These are phyloP conservation scores for Diogma glabrata DNA, from an alignment of 2,888 invertebrate species.

Conservation along the genomic window DNA sequence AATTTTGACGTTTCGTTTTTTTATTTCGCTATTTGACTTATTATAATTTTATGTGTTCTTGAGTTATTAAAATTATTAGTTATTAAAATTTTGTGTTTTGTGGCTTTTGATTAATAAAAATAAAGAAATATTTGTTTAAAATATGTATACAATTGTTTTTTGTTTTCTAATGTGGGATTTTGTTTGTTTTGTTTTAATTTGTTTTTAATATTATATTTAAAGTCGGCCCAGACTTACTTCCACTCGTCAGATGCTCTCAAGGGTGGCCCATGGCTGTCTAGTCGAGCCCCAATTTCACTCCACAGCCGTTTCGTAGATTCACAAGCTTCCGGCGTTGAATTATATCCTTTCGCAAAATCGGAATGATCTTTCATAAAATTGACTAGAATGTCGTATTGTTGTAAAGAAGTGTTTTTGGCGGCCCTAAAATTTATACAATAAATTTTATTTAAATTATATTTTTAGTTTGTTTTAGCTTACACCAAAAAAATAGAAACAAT, in stretches of 20 bases:
- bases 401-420: background rate
- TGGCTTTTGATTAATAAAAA: too few relatives aligned
- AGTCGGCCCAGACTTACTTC: background rate
- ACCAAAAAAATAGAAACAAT: too few relatives aligned
- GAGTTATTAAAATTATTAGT: too few relatives aligned
- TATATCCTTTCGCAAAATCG: background rate
- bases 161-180: too few relatives aligned
- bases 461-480: too few relatives aligned
- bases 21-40: too few relatives aligned
- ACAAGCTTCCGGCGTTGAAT: background rate
- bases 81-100: too few relatives aligned
- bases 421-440: background rate
- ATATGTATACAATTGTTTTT: too few relatives aligned
- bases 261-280: background rate
- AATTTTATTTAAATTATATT: too few relatives aligned
- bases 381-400: background rate
- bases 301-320: background rate
- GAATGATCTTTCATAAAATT: background rate
- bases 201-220: background rate
- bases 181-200: background rate
- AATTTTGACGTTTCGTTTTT: too few relatives aligned
- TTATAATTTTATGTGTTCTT: too few relatives aligned
- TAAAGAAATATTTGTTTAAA: too few relatives aligned
- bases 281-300: background rate
- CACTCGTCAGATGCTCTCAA: background rate